Evolutionary conservation across 2,888 invertebrate genomes (phyloP).

Genomic region (Cinara cedri): DNA sequence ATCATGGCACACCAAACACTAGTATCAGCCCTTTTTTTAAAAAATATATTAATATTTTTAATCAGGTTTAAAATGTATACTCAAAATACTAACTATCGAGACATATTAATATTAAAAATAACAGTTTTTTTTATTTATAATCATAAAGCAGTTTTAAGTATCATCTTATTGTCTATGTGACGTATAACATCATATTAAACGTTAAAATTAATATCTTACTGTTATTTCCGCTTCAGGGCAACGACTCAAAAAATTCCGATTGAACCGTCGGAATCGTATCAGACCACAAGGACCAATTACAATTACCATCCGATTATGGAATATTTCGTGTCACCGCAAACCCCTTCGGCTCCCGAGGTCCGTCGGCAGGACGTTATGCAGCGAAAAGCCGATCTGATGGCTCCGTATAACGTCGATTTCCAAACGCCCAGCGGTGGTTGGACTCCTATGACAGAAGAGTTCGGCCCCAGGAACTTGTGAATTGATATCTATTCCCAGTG

Average conservation of each 20-base stretch:
- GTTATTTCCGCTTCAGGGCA: not conserved
- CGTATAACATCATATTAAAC: no score
- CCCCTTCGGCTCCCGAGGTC: constrained; percentile 64
- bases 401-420: constrained; percentile 6
- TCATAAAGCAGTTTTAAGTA: no score
- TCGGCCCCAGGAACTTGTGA: constrained; percentile 52
- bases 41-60: no score
- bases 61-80: no score
- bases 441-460: constrained; percentile 60
- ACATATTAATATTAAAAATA: no score
- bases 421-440: constrained; percentile 57
- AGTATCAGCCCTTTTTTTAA: no score
- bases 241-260: constrained; percentile 30
- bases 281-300: constrained; percentile 70
- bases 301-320: constrained; percentile 84
- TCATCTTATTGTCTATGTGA: no score
- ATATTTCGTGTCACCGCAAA: constrained; percentile 67
- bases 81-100: no score
- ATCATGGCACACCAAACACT: no score
- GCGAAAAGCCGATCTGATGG: constrained; percentile 46
- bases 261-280: constrained; percentile 23
- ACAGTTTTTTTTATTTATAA: no score
- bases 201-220: no score
- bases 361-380: constrained; percentile 68
- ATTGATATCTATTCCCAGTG: constrained; percentile 10